phyloP scores from a whole-genome alignment of 2,888 invertebrate species.

The Monoplex corrugatus region DNA sequence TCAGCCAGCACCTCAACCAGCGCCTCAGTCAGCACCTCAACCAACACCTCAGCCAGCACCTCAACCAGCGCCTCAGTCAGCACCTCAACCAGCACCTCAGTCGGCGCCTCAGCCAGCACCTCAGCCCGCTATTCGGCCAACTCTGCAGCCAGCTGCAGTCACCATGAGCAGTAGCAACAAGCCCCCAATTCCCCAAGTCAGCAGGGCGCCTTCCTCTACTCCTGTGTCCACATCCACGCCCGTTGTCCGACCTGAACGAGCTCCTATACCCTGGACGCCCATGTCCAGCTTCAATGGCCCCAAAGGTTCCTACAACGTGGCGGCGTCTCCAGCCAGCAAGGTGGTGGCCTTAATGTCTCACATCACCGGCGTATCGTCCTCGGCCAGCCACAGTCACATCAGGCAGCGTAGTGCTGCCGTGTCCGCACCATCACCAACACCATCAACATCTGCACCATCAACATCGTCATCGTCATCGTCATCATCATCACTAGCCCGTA shows the following conservation, averaged over 20 bases:
- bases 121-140: neutral
- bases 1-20: too few relatives aligned
- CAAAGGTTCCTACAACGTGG: conserved; percentile 44
- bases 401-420: conserved; percentile 1
- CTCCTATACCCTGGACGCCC: conserved; percentile 16
- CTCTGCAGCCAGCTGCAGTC: too few relatives aligned
- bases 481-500: neutral
- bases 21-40: neutral
- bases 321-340: conserved; percentile 16
- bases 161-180: neutral
- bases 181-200: too few relatives aligned
- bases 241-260: conserved; percentile 7
- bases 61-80: neutral
- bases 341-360: conserved; percentile 41
- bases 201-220: neutral
- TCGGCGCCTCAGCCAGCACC: neutral
- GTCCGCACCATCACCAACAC: neutral
- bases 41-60: neutral
- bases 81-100: too few relatives aligned
- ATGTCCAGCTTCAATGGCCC: neutral
- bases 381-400: neutral
- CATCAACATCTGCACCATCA: neutral
- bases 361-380: conserved; percentile 35
- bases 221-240: neutral
- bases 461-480: neutral